Evolutionary conservation across 2,797 vertebrate species (phyloP).

Genomic region (Melanogrammus aeglefinus): DNA sequence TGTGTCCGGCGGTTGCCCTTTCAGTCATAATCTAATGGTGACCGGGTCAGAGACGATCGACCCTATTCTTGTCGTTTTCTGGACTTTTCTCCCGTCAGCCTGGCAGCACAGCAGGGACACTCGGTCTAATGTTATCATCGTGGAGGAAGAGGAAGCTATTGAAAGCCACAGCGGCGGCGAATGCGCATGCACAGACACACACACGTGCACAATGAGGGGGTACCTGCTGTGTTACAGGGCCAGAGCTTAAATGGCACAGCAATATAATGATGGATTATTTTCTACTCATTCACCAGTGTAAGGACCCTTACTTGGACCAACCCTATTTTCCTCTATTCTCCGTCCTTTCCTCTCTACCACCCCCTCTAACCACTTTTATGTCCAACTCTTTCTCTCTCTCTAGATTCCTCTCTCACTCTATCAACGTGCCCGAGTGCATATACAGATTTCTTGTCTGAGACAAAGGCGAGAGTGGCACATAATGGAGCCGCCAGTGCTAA

Average conservation of each 20-base stretch:
- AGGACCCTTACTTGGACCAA: conserved; percentile 11
- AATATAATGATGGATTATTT: conserved; percentile 56
- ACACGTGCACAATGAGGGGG: conserved; percentile 40
- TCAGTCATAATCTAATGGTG: not conserved
- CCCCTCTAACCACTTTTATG: conserved; percentile 25
- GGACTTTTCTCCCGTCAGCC: conserved; percentile 13
- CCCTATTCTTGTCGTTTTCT: conserved; percentile 2
- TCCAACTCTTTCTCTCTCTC: conserved; percentile 36
- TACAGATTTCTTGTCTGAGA: conserved; percentile 41
- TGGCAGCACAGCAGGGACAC: conserved; percentile 14
- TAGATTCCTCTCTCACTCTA: conserved; percentile 26
- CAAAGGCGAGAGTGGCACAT: conserved; percentile 45
- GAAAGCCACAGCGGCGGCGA: conserved; percentile 14
- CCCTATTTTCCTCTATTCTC: not conserved
- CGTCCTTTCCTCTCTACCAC: conserved; percentile 5
- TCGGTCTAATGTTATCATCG: conserved; percentile 35
- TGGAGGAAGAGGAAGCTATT: not conserved
- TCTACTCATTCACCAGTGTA: conserved; percentile 33
- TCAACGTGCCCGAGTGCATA: conserved; percentile 39
- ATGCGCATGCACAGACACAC: conserved; percentile 4
- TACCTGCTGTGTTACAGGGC: conserved; percentile 30
- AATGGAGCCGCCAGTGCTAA: conserved; percentile 37
- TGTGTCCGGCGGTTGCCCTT: conserved; percentile 4
- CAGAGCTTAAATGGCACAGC: conserved; percentile 54
- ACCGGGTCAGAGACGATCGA: not conserved